These are phyloP conservation scores for Trachurus trachurus DNA, from an alignment of 2,797 vertebrate genomes.

Conservation along the genomic window DNA sequence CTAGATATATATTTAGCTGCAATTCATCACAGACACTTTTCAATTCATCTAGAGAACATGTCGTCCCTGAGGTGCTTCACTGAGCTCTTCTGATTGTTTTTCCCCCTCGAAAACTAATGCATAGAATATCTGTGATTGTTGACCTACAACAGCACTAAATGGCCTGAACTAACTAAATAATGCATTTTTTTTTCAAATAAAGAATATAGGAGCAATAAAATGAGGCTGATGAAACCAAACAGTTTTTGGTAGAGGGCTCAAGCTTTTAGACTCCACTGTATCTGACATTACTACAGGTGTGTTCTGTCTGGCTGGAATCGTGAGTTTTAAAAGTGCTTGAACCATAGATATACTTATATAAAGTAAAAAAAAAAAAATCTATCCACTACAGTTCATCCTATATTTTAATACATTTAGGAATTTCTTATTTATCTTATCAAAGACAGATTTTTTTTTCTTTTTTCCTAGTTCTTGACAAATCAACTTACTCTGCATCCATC, in stretches of 20 bases:
- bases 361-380: conserved; percentile 40
- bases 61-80: conserved; percentile 48
- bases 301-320: conserved; percentile 36
- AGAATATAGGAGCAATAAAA: neutral
- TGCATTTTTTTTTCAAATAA: neutral
- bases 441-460: neutral
- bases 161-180: neutral
- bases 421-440: conserved; percentile 34
- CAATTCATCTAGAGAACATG: conserved; percentile 7
- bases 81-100: neutral
- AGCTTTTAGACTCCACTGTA: conserved; percentile 30
- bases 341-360: conserved; percentile 41
- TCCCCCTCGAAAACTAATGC: conserved; percentile 2
- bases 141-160: neutral
- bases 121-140: conserved; percentile 15
- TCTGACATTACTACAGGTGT: conserved; percentile 20
- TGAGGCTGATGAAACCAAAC: neutral
- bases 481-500: conserved; percentile 12
- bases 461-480: conserved; percentile 31
- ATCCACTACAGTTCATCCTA: conserved; percentile 37
- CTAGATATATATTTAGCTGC: neutral
- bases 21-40: neutral
- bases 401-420: conserved; percentile 43
- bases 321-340: conserved; percentile 40
- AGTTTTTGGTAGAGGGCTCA: conserved; percentile 28